Base-by-base conservation (phyloP, 2,797 vertebrate species). In the Cyclopterus lumpus region DNA sequence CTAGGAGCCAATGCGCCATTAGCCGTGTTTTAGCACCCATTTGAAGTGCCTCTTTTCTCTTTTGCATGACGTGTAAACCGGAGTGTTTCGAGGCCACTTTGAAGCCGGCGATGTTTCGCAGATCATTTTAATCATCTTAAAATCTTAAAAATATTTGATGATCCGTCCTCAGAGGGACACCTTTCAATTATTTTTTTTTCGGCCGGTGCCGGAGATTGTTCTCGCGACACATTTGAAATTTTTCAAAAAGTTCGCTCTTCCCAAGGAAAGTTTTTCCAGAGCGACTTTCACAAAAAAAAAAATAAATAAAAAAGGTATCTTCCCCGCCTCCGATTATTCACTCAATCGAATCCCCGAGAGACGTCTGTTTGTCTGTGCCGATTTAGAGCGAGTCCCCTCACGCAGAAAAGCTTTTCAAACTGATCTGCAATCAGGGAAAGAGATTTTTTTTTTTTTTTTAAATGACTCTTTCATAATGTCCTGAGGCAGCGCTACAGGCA, bases 231-330 rank as follows among this genome's bases (percentile, higher is more conserved):
- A 83, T 76, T 90, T 90, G 89, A 75, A 88, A 87, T 90, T 89
- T 91, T 86, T n/a, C n/a, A n/a, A n/a, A 90, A 91, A 90, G 87
- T 81, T 88, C 57, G 44, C 63, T 81, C 76, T 86, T 90, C 69
- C 80, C 67, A 65, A 79, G 73, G 68, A 91, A 91, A 89, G 63
- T 90, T 28, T n/a, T 91, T 87, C 55, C 79, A 69, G 62, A 89
- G 67, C 83, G 84, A 82, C 85, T 89, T 86, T 83, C 71, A 86
- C 38, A 53, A 75, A 83, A 70, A 73, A 59, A 82, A 38, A 48
- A 84, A 28, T 75, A 68, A 80, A 67, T n/a, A 69, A 54, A 65
- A 73, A 74, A 86, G 78, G 80, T 85, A 34, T 71, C 18, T 4
- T 1, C 38, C 38, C 34, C 9, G 42, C 67, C 49, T 20, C 40